Conservation (phyloP, 2,113 vertebrate genomes). For the Caloenas nicobarica region DNA sequence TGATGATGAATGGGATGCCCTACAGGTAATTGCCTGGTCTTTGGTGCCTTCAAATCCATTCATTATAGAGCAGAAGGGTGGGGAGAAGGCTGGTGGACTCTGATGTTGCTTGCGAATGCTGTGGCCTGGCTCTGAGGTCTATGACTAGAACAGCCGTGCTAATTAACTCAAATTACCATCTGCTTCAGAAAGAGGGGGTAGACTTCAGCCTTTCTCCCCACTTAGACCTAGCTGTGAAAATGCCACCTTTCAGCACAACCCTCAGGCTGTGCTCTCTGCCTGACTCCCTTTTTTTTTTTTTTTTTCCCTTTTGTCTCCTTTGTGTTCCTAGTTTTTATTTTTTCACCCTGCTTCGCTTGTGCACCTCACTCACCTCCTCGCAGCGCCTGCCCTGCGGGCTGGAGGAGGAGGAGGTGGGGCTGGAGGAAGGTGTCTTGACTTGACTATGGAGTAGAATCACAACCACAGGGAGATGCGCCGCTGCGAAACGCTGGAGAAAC, state of each 20-base stretch:
- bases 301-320: background rate
- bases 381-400: background rate
- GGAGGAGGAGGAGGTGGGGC: background rate
- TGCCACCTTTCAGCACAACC: background rate
- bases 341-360: background rate
- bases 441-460: slow-evolving; percentile 26
- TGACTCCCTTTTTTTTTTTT: background rate
- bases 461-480: background rate
- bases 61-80: background rate
- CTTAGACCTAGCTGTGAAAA: background rate
- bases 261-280: background rate
- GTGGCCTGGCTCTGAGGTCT: background rate
- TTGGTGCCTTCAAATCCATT: background rate
- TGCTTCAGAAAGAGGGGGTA: background rate
- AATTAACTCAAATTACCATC: slow-evolving; percentile 30
- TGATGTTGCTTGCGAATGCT: background rate
- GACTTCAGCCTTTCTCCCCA: background rate
- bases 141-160: background rate
- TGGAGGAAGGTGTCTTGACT: slow-evolving; percentile 38
- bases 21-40: slow-evolving; percentile 20
- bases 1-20: slow-evolving; percentile 51
- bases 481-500: background rate
- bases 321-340: background rate
- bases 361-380: background rate
- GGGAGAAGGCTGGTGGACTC: background rate